phyloP scores from a whole-genome alignment of 2,888 invertebrate species.

The Volucella zonaria region DNA sequence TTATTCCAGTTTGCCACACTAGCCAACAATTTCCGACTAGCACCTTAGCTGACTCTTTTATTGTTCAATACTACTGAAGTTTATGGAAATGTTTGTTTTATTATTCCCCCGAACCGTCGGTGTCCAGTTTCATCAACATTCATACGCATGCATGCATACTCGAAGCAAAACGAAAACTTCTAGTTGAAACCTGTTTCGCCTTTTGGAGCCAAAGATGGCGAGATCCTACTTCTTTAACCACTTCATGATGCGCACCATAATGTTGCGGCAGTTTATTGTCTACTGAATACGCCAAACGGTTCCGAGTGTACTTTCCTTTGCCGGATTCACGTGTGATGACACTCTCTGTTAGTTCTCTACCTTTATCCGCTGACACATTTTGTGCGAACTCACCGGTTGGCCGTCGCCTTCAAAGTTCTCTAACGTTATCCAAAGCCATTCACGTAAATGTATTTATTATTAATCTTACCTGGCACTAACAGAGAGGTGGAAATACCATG shows the following conservation, averaged over 20 bases:
- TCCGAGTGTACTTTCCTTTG: slow-evolving; percentile 60
- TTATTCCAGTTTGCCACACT: slow-evolving; percentile 6
- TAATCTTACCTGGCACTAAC: slow-evolving; percentile 4
- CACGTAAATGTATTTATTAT: slow-evolving; percentile 21
- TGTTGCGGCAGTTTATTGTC: slow-evolving; percentile 61
- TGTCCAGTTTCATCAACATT: slow-evolving; percentile 51
- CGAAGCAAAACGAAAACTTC: slow-evolving; percentile 33
- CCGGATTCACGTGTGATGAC: slow-evolving; percentile 53
- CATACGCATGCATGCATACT: slow-evolving; percentile 27
- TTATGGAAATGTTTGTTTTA: slow-evolving; percentile 31
- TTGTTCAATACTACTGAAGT: neutral
- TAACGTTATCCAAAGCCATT: slow-evolving; percentile 30
- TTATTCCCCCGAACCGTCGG: slow-evolving; percentile 35
- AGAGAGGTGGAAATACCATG: slow-evolving; percentile 25
- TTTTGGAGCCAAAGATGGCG: slow-evolving; percentile 60
- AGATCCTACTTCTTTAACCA: slow-evolving; percentile 33
- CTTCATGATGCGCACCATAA: slow-evolving; percentile 27
- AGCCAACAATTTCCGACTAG: slow-evolving; percentile 9
- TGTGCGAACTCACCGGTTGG: slow-evolving; percentile 3
- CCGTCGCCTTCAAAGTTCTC: slow-evolving; percentile 16
- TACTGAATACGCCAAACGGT: slow-evolving; percentile 45
- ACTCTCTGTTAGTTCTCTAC: slow-evolving; percentile 36
- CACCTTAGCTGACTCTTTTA: neutral
- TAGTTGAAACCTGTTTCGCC: slow-evolving; percentile 42
- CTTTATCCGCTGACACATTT: slow-evolving; percentile 48